Evolutionary conservation across 2,888 invertebrate genomes (phyloP), one percentile per base, ranked within the genome.

Genomic region (Leptopilina drosophilae): DNA sequence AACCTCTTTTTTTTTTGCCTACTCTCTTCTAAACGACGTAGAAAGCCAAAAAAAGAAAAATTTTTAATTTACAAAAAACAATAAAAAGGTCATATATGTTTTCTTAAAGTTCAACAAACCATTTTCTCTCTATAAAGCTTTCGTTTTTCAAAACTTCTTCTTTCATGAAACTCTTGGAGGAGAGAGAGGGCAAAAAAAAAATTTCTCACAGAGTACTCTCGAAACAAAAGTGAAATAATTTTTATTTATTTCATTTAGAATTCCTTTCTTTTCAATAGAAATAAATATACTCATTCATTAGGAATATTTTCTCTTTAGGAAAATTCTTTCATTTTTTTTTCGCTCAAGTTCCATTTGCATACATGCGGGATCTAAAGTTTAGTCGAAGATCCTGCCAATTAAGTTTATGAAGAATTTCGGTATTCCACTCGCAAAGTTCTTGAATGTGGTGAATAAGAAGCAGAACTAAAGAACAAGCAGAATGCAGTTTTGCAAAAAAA

Each of bases 381-480:
- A n/a, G n/a, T 20, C 33, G 40, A 73, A 73, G 33, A 40, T 56
- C 56, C 46, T 53, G 40, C 73, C 73, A 73, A 73, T 73, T 73
- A 73, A 56, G 56, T 73, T 53, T 1, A 12, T 20, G 12, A 69
- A 73, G 56, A 56, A 7, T 73, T 73, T 56, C 26, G 33, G 26
- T 73, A 73, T 73, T 73, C 56, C 14, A 9, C 56, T 56, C n/a
- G 56, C 73, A 73, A 53, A 73, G 9, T 56, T 20, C n/a, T 40
- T 73, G 33, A 33, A 33, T 56, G n/a, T 53, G 26, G 73, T 53
- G 56, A 73, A 73, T 73, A 73, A 53, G 11, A 56, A 73, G 14
- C 53, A 73, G 53, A 56, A 14, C 73, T 73, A 33, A 33, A 33
- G n/a, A 73, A 73, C 33, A 73, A 73, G 40, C 26, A 56, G 56